Conservation (phyloP, 2,888 invertebrate genomes). For the Branchipolynoe longqiensis region DNA sequence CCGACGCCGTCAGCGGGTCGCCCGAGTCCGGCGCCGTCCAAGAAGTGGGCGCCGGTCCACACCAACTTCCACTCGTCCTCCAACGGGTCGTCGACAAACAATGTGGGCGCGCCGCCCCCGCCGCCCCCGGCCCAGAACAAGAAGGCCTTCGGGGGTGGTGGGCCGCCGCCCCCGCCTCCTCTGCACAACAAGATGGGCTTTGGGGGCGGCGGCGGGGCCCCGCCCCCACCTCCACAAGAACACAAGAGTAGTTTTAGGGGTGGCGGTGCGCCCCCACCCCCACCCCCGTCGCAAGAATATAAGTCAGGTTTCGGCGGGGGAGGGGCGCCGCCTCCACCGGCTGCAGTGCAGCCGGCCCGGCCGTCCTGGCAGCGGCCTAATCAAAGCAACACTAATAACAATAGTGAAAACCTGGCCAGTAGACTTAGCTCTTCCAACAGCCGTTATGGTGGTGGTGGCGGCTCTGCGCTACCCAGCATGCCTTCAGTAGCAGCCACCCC, state of each 20-base stretch:
- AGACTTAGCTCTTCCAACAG: conserved; percentile 61
- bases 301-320: no score
- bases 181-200: not conserved
- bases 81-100: conserved; percentile 77
- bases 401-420: conserved; percentile 62
- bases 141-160: conserved; percentile 1
- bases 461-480: conserved; percentile 80
- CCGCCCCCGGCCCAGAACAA: conserved; percentile 81
- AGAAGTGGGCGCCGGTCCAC: conserved; percentile 40
- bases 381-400: conserved; percentile 43
- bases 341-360: not conserved
- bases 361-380: conserved; percentile 52
- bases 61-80: conserved; percentile 75
- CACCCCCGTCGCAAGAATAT: not conserved
- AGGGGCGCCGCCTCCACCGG: not conserved
- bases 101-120: conserved; percentile 83
- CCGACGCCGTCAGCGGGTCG: conserved; percentile 89
- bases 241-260: not conserved
- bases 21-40: conserved; percentile 81
- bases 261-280: not conserved
- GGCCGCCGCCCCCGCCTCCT: conserved; percentile 84
- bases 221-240: conserved; percentile 15
- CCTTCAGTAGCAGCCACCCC: conserved; percentile 83
- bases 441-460: conserved; percentile 64
- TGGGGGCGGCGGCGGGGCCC: not conserved